phyloP scores from a whole-genome alignment of 1,140 invertebrate genomes.

The Macrocentrus cingulum region DNA sequence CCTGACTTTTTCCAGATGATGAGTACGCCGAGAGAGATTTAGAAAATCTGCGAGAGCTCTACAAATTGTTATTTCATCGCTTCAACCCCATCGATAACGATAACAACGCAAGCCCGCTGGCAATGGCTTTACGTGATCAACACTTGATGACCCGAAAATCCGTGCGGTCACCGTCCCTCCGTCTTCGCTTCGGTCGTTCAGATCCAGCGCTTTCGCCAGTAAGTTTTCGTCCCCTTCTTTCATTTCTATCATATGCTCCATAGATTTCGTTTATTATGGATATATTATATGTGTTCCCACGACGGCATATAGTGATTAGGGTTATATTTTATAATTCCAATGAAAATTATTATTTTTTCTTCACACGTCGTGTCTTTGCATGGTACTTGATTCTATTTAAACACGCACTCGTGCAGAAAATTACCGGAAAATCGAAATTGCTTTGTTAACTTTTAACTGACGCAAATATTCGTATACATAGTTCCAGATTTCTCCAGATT shows the following conservation, averaged over 20 bases:
- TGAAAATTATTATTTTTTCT: no score
- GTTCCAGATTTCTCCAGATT: no score
- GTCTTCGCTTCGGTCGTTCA: slow-evolving; percentile 56
- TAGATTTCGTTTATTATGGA: neutral
- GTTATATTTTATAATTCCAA: no score
- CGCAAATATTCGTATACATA: no score
- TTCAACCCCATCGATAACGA: slow-evolving; percentile 32
- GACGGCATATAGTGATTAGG: no score
- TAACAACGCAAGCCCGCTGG: slow-evolving; percentile 14
- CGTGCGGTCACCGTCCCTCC: slow-evolving; percentile 55
- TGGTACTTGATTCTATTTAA: no score
- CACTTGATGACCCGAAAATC: slow-evolving; percentile 57
- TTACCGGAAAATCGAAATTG: no score
- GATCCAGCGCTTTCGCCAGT: slow-evolving; percentile 27
- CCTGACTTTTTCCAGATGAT: no score
- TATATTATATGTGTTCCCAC: no score
- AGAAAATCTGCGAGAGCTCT: slow-evolving; percentile 44
- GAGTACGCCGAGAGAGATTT: slow-evolving; percentile 24
- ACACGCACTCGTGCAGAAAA: neutral
- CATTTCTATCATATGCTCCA: neutral
- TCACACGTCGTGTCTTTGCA: neutral
- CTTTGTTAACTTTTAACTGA: no score
- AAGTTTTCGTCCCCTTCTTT: neutral
- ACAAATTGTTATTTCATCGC: slow-evolving; percentile 45
- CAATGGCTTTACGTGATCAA: slow-evolving; percentile 29